Conservation (phyloP, 1,140 invertebrate genomes). For the Bathynomus jamesi region DNA sequence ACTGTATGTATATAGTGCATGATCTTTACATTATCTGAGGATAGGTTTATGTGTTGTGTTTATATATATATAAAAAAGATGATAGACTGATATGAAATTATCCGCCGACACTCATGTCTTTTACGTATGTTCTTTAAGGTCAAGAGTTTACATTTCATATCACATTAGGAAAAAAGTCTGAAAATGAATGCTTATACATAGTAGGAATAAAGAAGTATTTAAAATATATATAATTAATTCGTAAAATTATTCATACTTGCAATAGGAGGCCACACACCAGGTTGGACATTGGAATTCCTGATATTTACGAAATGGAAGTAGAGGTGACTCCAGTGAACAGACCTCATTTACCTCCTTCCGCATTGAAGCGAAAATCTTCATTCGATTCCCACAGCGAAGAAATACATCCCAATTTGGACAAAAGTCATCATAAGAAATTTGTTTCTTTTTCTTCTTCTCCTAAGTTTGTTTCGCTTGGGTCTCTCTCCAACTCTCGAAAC, state of each 20-base stretch:
- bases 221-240: neutral
- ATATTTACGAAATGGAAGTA: constrained; percentile 31
- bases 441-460: neutral
- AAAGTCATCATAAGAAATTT: neutral
- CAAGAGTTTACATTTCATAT: neutral
- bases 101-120: neutral
- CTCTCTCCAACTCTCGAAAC: neutral
- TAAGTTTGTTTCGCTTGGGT: neutral
- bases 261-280: constrained; percentile 17
- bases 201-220: neutral
- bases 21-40: too few relatives aligned
- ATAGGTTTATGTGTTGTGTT: too few relatives aligned
- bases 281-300: constrained; percentile 24
- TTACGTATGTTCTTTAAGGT: neutral
- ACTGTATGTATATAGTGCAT: neutral
- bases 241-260: neutral
- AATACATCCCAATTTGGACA: neutral
- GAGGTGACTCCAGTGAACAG: constrained; percentile 8
- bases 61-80: too few relatives aligned
- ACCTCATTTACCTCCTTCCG: neutral
- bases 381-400: neutral
- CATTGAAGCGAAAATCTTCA: neutral
- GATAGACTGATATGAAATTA: neutral
- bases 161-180: neutral
- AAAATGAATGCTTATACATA: neutral